These are phyloP conservation scores for Chiroxiphia lanceolata DNA, from an alignment of 2,797 vertebrate genomes.

Conservation along the genomic window DNA sequence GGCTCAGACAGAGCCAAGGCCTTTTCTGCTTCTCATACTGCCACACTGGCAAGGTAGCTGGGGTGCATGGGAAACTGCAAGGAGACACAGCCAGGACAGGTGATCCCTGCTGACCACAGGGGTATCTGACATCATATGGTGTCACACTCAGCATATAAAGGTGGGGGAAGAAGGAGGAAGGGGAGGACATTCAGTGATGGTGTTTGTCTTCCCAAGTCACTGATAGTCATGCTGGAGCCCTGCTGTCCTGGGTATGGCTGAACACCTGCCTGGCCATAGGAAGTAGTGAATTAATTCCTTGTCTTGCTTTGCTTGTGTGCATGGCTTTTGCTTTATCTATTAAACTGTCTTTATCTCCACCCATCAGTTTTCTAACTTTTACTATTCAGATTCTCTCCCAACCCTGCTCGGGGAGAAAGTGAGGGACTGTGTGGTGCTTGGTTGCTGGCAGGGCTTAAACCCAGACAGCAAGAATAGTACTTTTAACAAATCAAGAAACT, in stretches of 20 bases:
- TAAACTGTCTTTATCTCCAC: neutral
- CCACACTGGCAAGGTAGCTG: neutral
- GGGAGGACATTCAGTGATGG: rapidly evolving
- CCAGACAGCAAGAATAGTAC: neutral
- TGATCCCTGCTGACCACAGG: neutral
- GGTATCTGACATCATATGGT: neutral
- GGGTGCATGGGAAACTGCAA: neutral
- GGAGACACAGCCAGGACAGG: neutral
- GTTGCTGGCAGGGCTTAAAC: neutral
- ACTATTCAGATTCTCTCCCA: neutral
- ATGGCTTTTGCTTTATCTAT: neutral
- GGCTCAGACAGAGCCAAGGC: neutral
- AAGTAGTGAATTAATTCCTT: neutral
- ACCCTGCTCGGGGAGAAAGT: neutral
- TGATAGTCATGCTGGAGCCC: neutral
- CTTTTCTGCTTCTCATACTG: rapidly evolving
- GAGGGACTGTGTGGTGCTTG: neutral
- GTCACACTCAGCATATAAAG: neutral
- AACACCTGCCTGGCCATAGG: neutral
- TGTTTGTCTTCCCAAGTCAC: neutral
- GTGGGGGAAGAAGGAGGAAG: neutral
- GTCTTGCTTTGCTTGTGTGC: neutral
- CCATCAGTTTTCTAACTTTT: neutral
- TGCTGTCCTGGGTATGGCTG: neutral
- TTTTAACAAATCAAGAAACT: neutral